Base-by-base conservation (phyloP, 2,888 invertebrate species). In the Agonopterix heracliana region DNA sequence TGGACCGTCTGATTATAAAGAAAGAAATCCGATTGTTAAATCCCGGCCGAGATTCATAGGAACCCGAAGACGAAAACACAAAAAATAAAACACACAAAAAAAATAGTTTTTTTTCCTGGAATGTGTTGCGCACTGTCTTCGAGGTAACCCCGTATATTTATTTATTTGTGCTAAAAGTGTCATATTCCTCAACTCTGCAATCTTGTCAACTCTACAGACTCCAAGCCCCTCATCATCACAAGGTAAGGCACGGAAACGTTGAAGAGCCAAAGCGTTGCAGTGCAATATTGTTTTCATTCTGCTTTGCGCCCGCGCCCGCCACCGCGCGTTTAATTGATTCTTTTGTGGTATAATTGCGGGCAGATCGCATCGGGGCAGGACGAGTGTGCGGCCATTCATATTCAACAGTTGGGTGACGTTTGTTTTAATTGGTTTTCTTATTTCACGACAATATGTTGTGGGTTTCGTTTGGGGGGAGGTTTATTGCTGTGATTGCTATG, bases 281-380 rank as follows among this genome's bases (percentile, higher is more conserved):
- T 56, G 78, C 78, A 74, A 75, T 78, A 79, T 75, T 80, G 81
- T 81, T 78, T 74, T 78, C 74, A 68, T 76, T 71, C 67, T 68
- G 73, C 72, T 74, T 69, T 69, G 68, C 63, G 59, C 55, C 50
- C 36, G 41, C 41, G 47, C 44, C 46, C 48, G 47, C 49, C 49
- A 49, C 51, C 48, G 60, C 63, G 58, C 60, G 61, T 26, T 26
- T 84, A 86, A 87, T 84, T 81, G 83, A 84, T 86, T 85, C 85
- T 76, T 87, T 86, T 86, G 86, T 84, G 69, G 59, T 56, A 65
- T 78, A 76, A 81, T 78, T 74, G 79, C 78, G 75, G 68, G 64
- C 76, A 74, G 77, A 76, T 76, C 78, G 71, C 80, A 75, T 75
- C 78, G 63, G 60, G 56, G 51, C 60, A 63, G 63, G 62, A 67